A percentile compares a stretch with the other conserved stretches of the same genome.
These are phyloP conservation scores for Rhinolophus ferrumequinum DNA, from an alignment of 2,113 vertebrate species.

Conservation along the genomic window DNA sequence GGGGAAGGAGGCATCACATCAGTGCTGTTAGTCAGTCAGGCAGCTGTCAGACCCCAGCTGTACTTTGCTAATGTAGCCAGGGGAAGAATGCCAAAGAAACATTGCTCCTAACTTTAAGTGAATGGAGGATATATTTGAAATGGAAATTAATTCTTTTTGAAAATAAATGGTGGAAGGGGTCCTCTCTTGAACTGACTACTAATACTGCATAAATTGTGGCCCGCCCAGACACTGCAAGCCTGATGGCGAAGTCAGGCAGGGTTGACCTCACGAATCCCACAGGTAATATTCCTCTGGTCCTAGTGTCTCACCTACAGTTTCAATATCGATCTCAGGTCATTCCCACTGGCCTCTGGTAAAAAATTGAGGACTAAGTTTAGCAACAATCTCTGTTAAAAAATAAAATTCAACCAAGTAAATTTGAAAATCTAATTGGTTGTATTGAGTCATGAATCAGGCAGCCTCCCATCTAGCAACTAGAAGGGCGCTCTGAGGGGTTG, in stretches of 20 bases:
- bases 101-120: background rate
- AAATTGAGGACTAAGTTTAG: background rate
- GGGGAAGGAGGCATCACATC: background rate
- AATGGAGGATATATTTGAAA: constrained; percentile 2
- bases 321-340: background rate
- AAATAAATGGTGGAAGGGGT: background rate
- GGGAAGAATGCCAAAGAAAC: background rate
- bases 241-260: background rate
- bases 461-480: background rate
- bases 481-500: background rate
- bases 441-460: background rate
- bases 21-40: background rate
- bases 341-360: background rate
- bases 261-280: background rate
- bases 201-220: background rate
- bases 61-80: background rate
- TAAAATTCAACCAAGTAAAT: background rate
- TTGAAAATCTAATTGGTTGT: background rate
- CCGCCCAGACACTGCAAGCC: background rate
- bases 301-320: background rate
- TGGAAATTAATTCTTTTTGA: constrained; percentile 41
- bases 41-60: background rate
- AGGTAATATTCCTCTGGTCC: background rate
- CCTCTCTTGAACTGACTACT: background rate
- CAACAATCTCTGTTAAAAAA: background rate